These are phyloP conservation scores for Drosophila neocordata DNA, from an alignment of 1,140 invertebrate genomes.

Conservation along the genomic window DNA sequence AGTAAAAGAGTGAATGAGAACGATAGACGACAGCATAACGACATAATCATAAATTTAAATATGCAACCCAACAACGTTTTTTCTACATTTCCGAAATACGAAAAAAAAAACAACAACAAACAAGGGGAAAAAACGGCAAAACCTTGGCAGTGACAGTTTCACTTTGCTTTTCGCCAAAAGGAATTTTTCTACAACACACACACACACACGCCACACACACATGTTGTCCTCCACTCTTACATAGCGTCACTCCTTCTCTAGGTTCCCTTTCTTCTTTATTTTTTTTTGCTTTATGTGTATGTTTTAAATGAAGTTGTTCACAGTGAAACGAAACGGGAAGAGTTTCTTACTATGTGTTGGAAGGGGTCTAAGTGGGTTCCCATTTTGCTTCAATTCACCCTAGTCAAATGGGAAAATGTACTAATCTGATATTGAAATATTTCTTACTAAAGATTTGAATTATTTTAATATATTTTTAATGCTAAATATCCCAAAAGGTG, in stretches of 20 bases:
- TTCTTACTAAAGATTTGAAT: neutral
- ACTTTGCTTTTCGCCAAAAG: slow-evolving; percentile 67
- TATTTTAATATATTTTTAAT: too few relatives aligned
- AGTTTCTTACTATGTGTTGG: neutral
- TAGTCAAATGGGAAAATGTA: neutral
- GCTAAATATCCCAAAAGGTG: too few relatives aligned
- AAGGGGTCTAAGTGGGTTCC: neutral
- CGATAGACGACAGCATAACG: slow-evolving; percentile 62
- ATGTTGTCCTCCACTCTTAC: slow-evolving; percentile 54
- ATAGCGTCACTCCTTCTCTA: neutral
- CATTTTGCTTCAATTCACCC: neutral
- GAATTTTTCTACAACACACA: slow-evolving; percentile 57
- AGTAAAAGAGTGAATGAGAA: neutral
- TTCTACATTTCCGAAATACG: slow-evolving; percentile 37
- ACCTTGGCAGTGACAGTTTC: slow-evolving; percentile 76
- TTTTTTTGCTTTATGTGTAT: slow-evolving; percentile 60
- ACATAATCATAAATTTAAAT: slow-evolving; percentile 82
- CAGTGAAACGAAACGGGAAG: neutral
- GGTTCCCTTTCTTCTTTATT: neutral
- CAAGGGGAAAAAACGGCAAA: slow-evolving; percentile 42
- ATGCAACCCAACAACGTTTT: slow-evolving; percentile 60
- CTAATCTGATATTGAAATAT: neutral
- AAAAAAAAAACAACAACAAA: slow-evolving; percentile 29
- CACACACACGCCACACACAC: slow-evolving; percentile 61
- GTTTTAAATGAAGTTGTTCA: slow-evolving; percentile 71